Evolutionary conservation across 2,113 vertebrate genomes (phyloP), one percentile per base, ranked within the genome.

Genomic region (Falcunculus frontatus): DNA sequence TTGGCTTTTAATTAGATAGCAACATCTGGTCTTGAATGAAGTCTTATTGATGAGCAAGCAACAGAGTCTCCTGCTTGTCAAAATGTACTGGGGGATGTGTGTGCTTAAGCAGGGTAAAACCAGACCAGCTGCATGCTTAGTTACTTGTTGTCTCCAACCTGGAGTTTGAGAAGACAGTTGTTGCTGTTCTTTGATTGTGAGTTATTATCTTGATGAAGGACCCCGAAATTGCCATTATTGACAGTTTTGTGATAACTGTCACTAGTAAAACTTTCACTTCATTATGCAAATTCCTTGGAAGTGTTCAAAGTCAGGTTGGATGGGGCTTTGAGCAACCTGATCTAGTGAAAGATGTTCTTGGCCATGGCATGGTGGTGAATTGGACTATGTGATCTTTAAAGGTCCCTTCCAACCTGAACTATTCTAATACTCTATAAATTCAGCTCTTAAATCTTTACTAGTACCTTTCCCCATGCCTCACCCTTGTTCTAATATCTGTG

Each of bases 311-410:
- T 41, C 35, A 69, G 47, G 21, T 20, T 63, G 56, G 56, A 49
- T 0, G 0, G n/a, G 47, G 33, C 41, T 63, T 83, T 22, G 41
- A 69, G 26, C 35, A 88, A 4, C 25, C 13, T 78, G 49, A 55
- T n/a, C 16, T 21, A 32, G 16, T 60, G 69, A 53, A 90, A 72
- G 37, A 27, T 73, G 27, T 57, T 47, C 29, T 49, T 87, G 56
- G 53, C 29, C 0, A 0, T 60, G 41, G 75, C 35, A n/a, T 17
- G 33, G 27, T 22, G 8, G 4, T 59, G 17, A 37, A 30, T 25
- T 77, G 33, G 22, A 27, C 29, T 73, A 6, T 30, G 7, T 73
- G 13, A 23, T 50, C 39, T 78, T 64, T 69, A 56, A 85, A 60
- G 10, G 15, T 52, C 20, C 20, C 39, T 68, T 81, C 35, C 26